These are phyloP conservation scores for Antheraea yamamai DNA, from an alignment of 2,888 invertebrate species.

Conservation along the genomic window DNA sequence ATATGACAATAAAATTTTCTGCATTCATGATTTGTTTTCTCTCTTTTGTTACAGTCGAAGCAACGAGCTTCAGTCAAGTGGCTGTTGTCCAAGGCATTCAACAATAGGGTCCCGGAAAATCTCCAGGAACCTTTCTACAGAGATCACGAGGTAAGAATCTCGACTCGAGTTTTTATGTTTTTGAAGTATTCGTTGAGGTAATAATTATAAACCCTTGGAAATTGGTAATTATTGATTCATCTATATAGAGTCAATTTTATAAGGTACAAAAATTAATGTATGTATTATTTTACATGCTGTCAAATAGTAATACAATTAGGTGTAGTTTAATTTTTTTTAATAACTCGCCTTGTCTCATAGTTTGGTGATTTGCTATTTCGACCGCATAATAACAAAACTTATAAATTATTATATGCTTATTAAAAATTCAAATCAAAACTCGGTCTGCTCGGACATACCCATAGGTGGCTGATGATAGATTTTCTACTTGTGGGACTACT, in stretches of 20 bases:
- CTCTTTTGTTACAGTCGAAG: conserved; percentile 90
- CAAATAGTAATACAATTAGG: background rate
- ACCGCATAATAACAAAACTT: background rate
- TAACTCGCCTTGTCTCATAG: background rate
- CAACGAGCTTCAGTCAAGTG: conserved; percentile 97
- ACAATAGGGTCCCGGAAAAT: conserved; percentile 96
- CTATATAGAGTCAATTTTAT: background rate
- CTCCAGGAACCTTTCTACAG: conserved; percentile 96
- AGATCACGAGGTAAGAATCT: conserved; percentile 91
- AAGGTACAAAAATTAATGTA: background rate
- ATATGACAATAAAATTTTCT: background rate
- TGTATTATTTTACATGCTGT: background rate
- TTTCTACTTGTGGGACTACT: too few species aligned
- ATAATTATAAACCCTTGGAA: background rate
- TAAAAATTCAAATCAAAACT: too few species aligned
- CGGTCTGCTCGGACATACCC: too few species aligned
- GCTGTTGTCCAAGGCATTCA: conserved; percentile 97
- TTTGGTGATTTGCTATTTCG: background rate
- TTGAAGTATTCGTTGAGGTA: background rate
- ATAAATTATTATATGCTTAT: too few species aligned
- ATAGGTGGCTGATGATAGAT: too few species aligned
- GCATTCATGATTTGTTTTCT: conserved; percentile 7
- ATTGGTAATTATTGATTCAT: background rate
- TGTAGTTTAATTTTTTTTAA: background rate
- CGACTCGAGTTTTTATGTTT: background rate